Evolutionary conservation across 2,888 invertebrate species (phyloP), one percentile per base, ranked within the genome.

Genomic region (Epinotia nisella): DNA sequence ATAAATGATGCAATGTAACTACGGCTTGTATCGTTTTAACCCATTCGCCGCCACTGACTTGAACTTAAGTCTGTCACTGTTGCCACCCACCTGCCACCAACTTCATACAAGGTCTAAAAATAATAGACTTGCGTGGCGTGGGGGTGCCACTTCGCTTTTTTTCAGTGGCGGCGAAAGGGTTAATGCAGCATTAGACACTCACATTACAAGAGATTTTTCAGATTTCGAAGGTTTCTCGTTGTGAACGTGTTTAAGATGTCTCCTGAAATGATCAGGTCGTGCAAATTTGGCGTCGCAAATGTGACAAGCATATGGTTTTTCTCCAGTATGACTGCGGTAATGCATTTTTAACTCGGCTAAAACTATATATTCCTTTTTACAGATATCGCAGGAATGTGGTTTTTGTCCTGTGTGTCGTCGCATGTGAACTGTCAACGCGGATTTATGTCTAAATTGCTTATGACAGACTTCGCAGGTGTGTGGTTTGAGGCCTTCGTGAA

Each of bases 251-350:
- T 21, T 62, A 49, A 62, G 24, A 15, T 62, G 62, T 29, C 49
- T 45, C n/a, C 49, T 45, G 5, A 62, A 49, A 45, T 49, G 45
- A 49, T 19, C 62, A 35, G 7, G 45, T 45, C 45, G 45, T 45
- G 65, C 35, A 53, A 65, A 65, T 35, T 51, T 65, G 24, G 35
- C 17, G 15, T 65, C 35, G 19, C 65, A 65, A 21, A 65, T 55
- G 9, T 65, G 35, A 11, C 65, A 65, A n/a, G 65, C 51, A 3
- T 35, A 65, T 19, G 64, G 35, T 19, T 51, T 51, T 51, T 64
- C 64, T 7, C 64, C 64, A 2, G 64, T 64, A 29, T 64, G 64
- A 1, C 29, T 24, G 0, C 49, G 64, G 17, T 49, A 49, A 49
- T 64, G 64, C 3, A 17, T 17, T 17, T 64, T 49, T 5, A 64